Conservation (phyloP, 2,797 vertebrate genomes). For the Tragelaphus oryx region DNA sequence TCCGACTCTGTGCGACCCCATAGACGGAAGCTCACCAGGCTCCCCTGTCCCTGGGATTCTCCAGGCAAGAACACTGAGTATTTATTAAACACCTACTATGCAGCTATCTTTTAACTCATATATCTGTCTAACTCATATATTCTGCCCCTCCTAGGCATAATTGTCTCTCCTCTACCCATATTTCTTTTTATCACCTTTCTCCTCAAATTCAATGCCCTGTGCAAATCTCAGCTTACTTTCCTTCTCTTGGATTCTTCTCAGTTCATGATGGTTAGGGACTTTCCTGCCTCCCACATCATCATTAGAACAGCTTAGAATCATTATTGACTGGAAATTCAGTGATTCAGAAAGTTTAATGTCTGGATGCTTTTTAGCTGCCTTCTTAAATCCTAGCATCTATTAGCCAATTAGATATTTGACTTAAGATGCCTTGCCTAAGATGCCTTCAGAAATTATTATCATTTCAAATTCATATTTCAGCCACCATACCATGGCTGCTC, state of each 20-base stretch:
- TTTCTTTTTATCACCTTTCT: neutral
- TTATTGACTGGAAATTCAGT: neutral
- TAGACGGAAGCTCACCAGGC: no score
- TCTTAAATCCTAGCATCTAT: neutral
- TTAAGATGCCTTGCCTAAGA: neutral
- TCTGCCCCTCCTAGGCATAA: neutral
- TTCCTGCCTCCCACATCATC: neutral
- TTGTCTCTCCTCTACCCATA: neutral
- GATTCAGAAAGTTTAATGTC: neutral
- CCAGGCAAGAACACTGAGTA: neutral
- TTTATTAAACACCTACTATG: neutral
- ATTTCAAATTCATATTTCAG: neutral
- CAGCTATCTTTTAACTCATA: neutral
- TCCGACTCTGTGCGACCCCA: no score
- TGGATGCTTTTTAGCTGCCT: neutral
- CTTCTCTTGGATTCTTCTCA: neutral
- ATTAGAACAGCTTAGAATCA: neutral
- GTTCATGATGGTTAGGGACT: neutral
- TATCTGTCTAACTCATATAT: neutral
- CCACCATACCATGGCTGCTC: neutral
- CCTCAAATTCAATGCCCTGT: neutral
- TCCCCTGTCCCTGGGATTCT: no score
- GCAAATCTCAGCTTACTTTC: neutral
- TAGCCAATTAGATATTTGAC: neutral
- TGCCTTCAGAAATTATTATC: neutral